Conservation (phyloP, 1,140 invertebrate genomes). For the Pararge aegeria region DNA sequence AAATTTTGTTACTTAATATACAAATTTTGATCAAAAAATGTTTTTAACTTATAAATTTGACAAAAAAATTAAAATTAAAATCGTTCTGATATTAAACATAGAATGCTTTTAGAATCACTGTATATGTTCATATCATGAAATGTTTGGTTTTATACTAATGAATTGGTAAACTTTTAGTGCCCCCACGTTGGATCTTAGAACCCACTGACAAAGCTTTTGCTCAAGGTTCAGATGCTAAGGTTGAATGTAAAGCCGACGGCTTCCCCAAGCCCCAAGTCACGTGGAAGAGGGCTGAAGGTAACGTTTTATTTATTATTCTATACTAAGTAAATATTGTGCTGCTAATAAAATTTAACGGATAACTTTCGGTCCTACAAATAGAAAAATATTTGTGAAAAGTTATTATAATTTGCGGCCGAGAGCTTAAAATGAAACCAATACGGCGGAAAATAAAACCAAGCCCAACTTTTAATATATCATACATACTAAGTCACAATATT, state of each 20-base stretch:
- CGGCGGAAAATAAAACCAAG: too few species aligned
- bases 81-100: too few species aligned
- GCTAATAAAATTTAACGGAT: not conserved
- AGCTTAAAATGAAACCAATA: too few species aligned
- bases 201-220: slow-evolving; percentile 97
- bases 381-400: too few species aligned
- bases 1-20: too few species aligned
- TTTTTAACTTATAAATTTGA: too few species aligned
- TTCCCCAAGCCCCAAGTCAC: slow-evolving; percentile 95
- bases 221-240: slow-evolving; percentile 93
- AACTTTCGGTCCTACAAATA: too few species aligned
- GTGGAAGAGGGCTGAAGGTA: slow-evolving; percentile 97
- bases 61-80: too few species aligned
- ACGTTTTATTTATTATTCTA: slow-evolving; percentile 28
- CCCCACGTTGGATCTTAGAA: slow-evolving; percentile 97
- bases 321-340: not conserved
- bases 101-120: not conserved
- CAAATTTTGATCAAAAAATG: too few species aligned
- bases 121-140: not conserved
- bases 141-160: slow-evolving; percentile 1
- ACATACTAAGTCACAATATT: too few species aligned
- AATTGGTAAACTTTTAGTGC: slow-evolving; percentile 84
- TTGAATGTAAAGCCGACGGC: slow-evolving; percentile 97
- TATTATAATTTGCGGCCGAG: too few species aligned
- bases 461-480: too few species aligned